phyloP scores from a whole-genome alignment of 2,797 vertebrate genomes.

The Nannoperca obscura region DNA sequence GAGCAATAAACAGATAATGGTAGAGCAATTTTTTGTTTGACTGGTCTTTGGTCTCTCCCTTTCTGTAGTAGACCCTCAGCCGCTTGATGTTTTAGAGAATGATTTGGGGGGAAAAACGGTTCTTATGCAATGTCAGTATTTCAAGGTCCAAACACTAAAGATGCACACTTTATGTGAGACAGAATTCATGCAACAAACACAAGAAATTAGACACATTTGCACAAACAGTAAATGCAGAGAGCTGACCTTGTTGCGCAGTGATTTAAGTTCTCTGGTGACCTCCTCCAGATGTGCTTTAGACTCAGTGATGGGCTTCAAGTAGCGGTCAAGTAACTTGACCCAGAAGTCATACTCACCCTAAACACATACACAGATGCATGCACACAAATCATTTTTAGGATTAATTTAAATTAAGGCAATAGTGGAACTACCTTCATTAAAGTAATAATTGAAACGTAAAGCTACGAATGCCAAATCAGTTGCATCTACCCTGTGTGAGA shows the following conservation, averaged over 20 bases:
- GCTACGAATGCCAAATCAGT: neutral
- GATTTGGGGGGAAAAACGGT: neutral
- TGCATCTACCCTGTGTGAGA: neutral
- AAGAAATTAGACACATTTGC: neutral
- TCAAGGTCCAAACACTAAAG: neutral
- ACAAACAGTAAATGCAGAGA: neutral
- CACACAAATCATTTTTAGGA: neutral
- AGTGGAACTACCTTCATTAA: neutral
- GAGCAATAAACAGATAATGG: neutral
- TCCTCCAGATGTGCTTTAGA: slow-evolving; percentile 67
- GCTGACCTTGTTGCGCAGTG: slow-evolving; percentile 86
- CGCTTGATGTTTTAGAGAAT: too few relatives aligned
- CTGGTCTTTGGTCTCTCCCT: neutral
- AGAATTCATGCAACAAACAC: neutral
- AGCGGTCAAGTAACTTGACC: slow-evolving; percentile 83
- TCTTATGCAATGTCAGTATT: neutral
- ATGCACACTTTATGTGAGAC: neutral
- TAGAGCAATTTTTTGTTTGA: neutral
- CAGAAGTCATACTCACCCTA: slow-evolving; percentile 86
- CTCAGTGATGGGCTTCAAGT: slow-evolving; percentile 80
- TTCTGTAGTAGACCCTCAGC: neutral
- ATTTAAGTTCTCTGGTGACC: slow-evolving; percentile 84
- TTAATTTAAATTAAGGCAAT: neutral
- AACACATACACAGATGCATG: slow-evolving; percentile 25
- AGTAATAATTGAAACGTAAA: neutral